Percentiles rank a stretch among this genome's conserved stretches.
These are phyloP conservation scores for Lithobates sylvaticus DNA, from an alignment of 2,797 vertebrate species.

Conservation along the genomic window DNA sequence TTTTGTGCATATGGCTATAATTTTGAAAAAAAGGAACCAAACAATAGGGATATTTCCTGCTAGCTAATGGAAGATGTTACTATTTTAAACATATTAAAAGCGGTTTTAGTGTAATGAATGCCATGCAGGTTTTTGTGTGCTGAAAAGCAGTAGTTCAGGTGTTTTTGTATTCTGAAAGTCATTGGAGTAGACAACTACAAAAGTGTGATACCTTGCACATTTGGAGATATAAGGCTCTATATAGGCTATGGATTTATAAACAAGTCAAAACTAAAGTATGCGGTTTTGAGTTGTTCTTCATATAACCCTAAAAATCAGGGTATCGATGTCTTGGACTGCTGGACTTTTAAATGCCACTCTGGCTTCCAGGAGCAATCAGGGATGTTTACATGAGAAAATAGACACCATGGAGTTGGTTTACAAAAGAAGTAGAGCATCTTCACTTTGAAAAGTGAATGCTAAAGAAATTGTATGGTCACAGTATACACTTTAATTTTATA, in stretches of 20 bases:
- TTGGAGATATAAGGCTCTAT: not conserved
- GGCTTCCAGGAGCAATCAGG: too few relatives aligned
- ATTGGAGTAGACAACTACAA: not conserved
- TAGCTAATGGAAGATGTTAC: not conserved
- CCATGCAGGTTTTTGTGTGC: not conserved
- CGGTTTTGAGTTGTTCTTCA: too few relatives aligned
- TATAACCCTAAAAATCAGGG: too few relatives aligned
- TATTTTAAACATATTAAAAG: not conserved
- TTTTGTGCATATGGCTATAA: conserved; percentile 11
- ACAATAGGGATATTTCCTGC: not conserved
- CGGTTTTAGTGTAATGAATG: not conserved
- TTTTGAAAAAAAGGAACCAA: not conserved
- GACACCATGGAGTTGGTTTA: too few relatives aligned
- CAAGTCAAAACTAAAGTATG: too few relatives aligned
- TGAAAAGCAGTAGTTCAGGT: not conserved
- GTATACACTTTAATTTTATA: too few relatives aligned
- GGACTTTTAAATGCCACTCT: too few relatives aligned
- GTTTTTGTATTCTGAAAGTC: not conserved
- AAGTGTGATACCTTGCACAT: not conserved
- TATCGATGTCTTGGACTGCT: too few relatives aligned
- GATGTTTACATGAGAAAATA: too few relatives aligned
- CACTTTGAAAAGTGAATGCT: too few relatives aligned
- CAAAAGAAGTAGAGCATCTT: too few relatives aligned
- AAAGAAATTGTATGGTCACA: too few relatives aligned
- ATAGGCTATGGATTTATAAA: not conserved